Evolutionary conservation across 1,140 invertebrate species (phyloP), one percentile per base, ranked within the genome.

Genomic region (Leptoteleia sp.): DNA sequence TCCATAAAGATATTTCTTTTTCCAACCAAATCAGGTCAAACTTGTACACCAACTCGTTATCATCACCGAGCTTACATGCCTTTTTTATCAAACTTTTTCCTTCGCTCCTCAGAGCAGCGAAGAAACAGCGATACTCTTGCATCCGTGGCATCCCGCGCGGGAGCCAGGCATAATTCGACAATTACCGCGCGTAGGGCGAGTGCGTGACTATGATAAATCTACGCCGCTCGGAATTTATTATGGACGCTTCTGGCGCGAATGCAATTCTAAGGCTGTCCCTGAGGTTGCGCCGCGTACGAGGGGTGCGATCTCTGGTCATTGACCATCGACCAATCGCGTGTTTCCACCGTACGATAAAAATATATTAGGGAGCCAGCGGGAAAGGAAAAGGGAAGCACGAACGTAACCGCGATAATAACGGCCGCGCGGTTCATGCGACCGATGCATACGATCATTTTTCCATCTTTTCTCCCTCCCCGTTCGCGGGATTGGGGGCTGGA

Each of bases 181-280:
- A 87, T 88, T 86, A 84, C 78, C 78, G 19, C 61, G 47, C 64
- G 75, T 40, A 77, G 80, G 71, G 70, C 68, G 79, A 86, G 77
- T 80, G 81, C 83, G 84, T 85, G 87, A 88, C 85, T 84, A 84
- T 87, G 87, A 88, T 87, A 86, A 88, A 88, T 87, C 82, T 83
- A 83, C 45, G 80, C 35, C 40, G 47, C 57, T 79, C 40, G 75
- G 78, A 84, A 87, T 88, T 85, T 86, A 88, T 88, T 83, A 82
- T 45, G 29, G 13, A 37, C 81, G 61, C 72, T 80, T 67, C 79
- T 86, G 84, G 71, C 83, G 76, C 84, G 83, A 85, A 84, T 84
- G 82, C 83, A 76, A 85, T 84, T 80, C 75, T 65, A 57, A 76
- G 82, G 71, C 65, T 70, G 77, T 79, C 64, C 64, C 62, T 65